A percentile compares a stretch with the other conserved stretches of the same genome.
Evolutionary conservation across 2,888 invertebrate species (phyloP).

Genomic region (Melanophora roralis): DNA sequence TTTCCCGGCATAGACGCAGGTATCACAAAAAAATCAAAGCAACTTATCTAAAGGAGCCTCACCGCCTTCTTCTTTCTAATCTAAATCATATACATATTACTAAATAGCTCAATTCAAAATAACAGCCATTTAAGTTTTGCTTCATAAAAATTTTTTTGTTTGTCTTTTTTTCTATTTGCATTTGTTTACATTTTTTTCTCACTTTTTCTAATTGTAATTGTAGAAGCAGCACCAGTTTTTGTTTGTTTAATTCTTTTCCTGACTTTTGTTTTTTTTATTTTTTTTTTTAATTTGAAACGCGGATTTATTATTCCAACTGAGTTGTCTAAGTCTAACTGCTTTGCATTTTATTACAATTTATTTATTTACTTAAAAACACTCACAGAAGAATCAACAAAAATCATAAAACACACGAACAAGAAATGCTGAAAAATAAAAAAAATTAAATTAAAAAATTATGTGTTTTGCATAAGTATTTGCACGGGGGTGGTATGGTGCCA

Average conservation of each 20-base stretch:
- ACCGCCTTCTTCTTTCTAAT: too few species aligned
- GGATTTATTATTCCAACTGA: conserved; percentile 18
- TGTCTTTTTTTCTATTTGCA: neutral
- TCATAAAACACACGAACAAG: neutral
- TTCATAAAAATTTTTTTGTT: neutral
- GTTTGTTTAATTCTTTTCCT: neutral
- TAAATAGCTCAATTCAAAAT: too few species aligned
- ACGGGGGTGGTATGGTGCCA: neutral
- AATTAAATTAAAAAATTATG: conserved; percentile 9
- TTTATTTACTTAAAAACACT: conserved; percentile 16
- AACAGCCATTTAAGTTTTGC: too few species aligned
- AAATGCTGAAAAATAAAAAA: neutral
- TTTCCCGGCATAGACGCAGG: too few species aligned
- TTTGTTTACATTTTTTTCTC: neutral
- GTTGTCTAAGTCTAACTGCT: conserved; percentile 1
- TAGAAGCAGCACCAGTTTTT: neutral
- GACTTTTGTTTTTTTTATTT: neutral
- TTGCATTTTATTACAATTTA: conserved; percentile 29
- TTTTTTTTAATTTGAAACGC: conserved; percentile 9
- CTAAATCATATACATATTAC: too few species aligned
- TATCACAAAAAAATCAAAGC: too few species aligned
- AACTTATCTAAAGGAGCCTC: too few species aligned
- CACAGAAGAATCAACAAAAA: neutral
- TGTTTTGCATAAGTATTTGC: conserved; percentile 29
- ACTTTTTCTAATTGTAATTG: neutral